Evolutionary conservation across 2,888 invertebrate genomes (phyloP), one percentile per base, ranked within the genome.

Genomic region (Hirtodrosophila histrioides): DNA sequence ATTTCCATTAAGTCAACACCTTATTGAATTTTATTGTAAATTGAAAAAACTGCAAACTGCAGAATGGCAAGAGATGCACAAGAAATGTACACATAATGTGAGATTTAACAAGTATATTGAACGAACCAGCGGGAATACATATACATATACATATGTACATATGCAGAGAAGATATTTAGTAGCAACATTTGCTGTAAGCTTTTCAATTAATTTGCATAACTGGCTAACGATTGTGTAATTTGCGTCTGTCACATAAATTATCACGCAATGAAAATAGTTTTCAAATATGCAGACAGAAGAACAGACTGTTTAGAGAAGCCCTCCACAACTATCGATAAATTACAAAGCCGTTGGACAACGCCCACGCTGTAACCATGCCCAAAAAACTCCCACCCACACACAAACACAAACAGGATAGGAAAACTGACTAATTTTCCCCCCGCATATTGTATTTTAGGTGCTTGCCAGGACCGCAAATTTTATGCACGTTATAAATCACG

Each of bases 21-120:
- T 88, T 88, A 82, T 88, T 88, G 89, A 71, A 82, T 87, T 86
- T 86, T 86, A 86, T 86, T 88, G 85, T 78, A 86, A 86, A 86
- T 86, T 86, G 85, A 69, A 88, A 85, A 80, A 77, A 58, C 57
- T 70, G 65, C 57, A 80, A 88, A 69, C 68, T 63, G 63, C 73
- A 73, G 77, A 88, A 82, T 50, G 39, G 50, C 58, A 66, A 62
- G 48, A 12, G 24, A 55, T 44, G 17, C 40, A 40, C 33, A 12
- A 24, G 24, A 35, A 57, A 44, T n/a, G 63, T 60, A 29, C 48
- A 54, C 54, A 63, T 84, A 58, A 75, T 62, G 41, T 49, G 33
- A 49, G 64, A 57, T 78, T 72, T 57, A 27, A 40, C 46, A 60
- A 37, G 48, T 11, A 71, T 73, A 88, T 79, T 73, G 80, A 65